These are phyloP conservation scores for Poeciliopsis turrubarensis DNA, from an alignment of 2,113 vertebrate genomes.

Conservation along the genomic window DNA sequence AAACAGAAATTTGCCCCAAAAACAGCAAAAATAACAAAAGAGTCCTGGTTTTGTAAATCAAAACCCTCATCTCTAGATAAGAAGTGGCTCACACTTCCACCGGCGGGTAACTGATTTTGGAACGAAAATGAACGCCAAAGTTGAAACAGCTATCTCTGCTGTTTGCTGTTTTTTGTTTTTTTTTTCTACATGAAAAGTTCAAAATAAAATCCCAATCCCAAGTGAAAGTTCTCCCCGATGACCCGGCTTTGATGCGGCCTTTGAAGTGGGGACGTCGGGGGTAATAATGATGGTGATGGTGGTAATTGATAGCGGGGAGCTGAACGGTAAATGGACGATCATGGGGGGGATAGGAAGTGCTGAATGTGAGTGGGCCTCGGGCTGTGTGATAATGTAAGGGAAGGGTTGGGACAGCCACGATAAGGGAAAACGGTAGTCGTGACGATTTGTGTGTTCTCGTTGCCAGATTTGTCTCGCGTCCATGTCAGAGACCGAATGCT, in stretches of 20 bases:
- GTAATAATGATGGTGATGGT: conserved; percentile 63
- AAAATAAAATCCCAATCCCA: conserved; percentile 57
- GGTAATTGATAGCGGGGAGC: conserved; percentile 68
- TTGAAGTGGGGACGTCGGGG: conserved; percentile 63
- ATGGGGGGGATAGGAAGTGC: conserved; percentile 64
- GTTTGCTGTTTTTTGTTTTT: conserved; percentile 39
- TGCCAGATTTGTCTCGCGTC: conserved; percentile 28
- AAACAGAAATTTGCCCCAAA: too few relatives aligned
- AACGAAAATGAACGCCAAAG: conserved; percentile 52
- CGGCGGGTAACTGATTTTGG: conserved; percentile 56
- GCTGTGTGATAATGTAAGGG: conserved; percentile 72
- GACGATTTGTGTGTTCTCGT: conserved; percentile 25
- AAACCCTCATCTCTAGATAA: too few relatives aligned
- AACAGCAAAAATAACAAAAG: too few relatives aligned
- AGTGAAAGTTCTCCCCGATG: conserved; percentile 62
- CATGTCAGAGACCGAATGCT: conserved; percentile 58
- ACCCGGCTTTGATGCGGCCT: conserved; percentile 63
- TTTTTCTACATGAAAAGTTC: conserved; percentile 53
- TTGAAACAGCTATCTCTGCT: conserved; percentile 58
- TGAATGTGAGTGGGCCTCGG: conserved; percentile 61
- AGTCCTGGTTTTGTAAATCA: too few relatives aligned
- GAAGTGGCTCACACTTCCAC: conserved; percentile 41
- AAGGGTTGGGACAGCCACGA: conserved; percentile 57
- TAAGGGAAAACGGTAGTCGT: conserved; percentile 64
- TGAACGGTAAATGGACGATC: conserved; percentile 62